Base-by-base conservation (phyloP, 2,113 vertebrate genomes). In the Fregata magnificens region DNA sequence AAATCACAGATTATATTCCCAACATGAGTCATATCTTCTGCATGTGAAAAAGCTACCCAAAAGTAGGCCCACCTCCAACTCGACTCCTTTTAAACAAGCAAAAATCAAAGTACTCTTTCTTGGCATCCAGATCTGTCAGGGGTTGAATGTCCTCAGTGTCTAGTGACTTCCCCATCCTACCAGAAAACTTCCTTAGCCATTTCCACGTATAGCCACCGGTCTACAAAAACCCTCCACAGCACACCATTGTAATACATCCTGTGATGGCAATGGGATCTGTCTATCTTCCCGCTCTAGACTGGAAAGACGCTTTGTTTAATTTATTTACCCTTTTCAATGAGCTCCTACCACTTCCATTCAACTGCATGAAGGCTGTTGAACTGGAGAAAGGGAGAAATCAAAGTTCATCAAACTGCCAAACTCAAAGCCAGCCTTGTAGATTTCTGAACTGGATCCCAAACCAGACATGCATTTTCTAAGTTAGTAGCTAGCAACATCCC, bases 21-120 rank as follows among this genome's bases (percentile, higher is more conserved):
- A 86, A 50, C 25, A 76, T 92, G 82, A 92, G 56, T 89, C 92
- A 94, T 71, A 92, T 56, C 34, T 82, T 88, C 65, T 63, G 76
- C 65, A 70, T 83, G 56, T 82, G 62, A 92, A 76, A 88, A 79
- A 86, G 32, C 56, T 61, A 73, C 49, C 31, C 85, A 65, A 82
- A 82, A 86, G 85, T 19, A 82, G 92, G 66, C 28, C 88, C 22
- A 42, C 70, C 66, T 92, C 88, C 81, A 94, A 55, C 56, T 49
- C 3, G 0, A 55, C 12, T 59, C 38, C n/a, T 82, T 92, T 78
- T 73, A 82, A 89, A 74, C 40, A 72, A 82, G 34, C 11, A 73
- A 73, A 73, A 82, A 71, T 28, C 50, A 42, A 73, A 89, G 62
- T 65, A 49, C 18, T 24, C 28, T 32, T 82, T 86, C 66, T 73